A percentile compares a stretch with the other conserved stretches of the same genome.
phyloP scores from a whole-genome alignment of 2,113 vertebrate genomes.

The Petrocephalus microphthalmus region DNA sequence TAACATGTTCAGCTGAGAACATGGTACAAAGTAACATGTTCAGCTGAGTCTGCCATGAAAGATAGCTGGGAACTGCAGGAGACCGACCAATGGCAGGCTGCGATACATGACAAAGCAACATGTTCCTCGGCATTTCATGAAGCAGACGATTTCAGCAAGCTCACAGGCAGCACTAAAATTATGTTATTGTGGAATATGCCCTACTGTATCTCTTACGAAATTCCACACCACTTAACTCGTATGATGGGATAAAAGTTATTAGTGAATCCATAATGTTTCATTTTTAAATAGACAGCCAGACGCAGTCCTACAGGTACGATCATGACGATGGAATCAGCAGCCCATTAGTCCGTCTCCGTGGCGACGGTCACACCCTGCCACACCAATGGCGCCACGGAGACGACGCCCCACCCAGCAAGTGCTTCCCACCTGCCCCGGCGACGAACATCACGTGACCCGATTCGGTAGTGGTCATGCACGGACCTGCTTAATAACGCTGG shows the following conservation, averaged over 20 bases:
- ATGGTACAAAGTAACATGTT: neutral
- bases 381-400: neutral
- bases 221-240: neutral
- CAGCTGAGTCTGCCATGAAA: neutral
- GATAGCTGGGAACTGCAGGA: neutral
- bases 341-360: neutral
- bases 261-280: neutral
- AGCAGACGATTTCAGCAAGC: too few species aligned
- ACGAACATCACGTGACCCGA: neutral
- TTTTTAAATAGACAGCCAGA: neutral
- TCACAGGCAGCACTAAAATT: neutral
- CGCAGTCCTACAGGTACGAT: neutral
- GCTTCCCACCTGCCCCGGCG: neutral
- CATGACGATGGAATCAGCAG: neutral
- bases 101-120: neutral
- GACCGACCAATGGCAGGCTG: neutral
- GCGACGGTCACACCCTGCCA: neutral
- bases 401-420: neutral
- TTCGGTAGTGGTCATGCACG: neutral
- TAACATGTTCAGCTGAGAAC: neutral
- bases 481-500: neutral
- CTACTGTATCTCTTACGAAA: neutral
- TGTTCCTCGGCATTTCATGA: neutral
- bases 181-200: neutral
- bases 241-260: neutral